Evolutionary conservation across 1,140 invertebrate species (phyloP).

Genomic region (Nephotettix cincticeps): DNA sequence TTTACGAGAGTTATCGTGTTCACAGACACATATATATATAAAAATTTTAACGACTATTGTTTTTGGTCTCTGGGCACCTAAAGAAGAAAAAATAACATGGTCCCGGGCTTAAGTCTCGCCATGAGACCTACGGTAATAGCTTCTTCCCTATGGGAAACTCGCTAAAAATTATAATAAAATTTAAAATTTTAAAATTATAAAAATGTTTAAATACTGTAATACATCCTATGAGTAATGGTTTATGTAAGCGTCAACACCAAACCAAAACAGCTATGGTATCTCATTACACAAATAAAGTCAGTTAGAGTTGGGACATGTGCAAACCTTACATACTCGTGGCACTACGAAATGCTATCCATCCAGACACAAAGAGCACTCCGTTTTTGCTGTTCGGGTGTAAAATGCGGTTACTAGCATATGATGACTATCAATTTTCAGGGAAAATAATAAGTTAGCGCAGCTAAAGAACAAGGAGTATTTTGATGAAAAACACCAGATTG

Average conservation of each 20-base stretch:
- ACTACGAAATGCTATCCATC: background rate
- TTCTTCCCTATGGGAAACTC: too few relatives aligned
- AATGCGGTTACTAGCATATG: background rate
- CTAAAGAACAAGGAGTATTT: background rate
- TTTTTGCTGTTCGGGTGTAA: background rate
- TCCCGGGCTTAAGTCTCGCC: too few relatives aligned
- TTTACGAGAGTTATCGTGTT: too few relatives aligned
- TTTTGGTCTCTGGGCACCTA: too few relatives aligned
- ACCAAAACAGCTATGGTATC: background rate
- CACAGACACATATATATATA: too few relatives aligned
- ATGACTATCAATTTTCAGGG: background rate
- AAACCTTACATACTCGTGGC: background rate
- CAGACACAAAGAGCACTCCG: background rate
- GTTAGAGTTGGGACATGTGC: background rate
- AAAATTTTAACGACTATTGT: too few relatives aligned
- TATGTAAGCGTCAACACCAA: background rate
- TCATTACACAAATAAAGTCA: background rate
- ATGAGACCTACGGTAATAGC: too few relatives aligned
- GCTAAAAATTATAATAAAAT: too few relatives aligned
- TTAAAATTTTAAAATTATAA: constrained; percentile 26
- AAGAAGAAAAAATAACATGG: too few relatives aligned
- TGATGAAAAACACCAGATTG: background rate
- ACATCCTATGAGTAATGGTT: constrained; percentile 9
- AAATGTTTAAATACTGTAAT: constrained; percentile 11
- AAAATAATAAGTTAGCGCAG: too few relatives aligned